Percentiles rank a stretch among this genome's conserved stretches.
Conservation (phyloP, 2,113 vertebrate species). For the Ceyx cyanopectus region DNA sequence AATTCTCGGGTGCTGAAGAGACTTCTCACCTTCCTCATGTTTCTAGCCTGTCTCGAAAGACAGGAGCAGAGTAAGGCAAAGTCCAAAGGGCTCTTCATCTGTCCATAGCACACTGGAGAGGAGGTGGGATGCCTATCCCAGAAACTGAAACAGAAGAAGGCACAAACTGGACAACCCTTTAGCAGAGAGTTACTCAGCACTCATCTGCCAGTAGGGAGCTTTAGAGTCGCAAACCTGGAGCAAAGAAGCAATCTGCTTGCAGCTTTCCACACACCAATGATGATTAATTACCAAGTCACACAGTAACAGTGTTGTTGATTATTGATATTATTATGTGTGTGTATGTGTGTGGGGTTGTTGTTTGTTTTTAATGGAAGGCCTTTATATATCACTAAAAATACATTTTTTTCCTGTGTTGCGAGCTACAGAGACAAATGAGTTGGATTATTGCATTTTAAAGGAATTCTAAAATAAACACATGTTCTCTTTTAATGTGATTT, state of each 20-base stretch:
- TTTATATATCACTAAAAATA: not conserved
- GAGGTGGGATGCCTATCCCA: not conserved
- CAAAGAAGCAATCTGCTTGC: not conserved
- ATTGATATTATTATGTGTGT: not conserved
- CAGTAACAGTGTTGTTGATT: not conserved
- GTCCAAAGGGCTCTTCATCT: too few relatives aligned
- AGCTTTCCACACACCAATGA: not conserved
- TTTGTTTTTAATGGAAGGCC: not conserved
- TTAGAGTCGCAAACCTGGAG: rapidly evolving
- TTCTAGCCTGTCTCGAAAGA: not conserved
- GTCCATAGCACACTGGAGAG: rapidly evolving
- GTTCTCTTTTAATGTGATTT: rapidly evolving
- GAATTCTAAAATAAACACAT: not conserved
- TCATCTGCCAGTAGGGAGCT: not conserved
- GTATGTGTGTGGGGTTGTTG: too few relatives aligned
- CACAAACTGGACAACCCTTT: rapidly evolving
- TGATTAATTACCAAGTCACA: rapidly evolving
- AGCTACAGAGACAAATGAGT: not conserved
- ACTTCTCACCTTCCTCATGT: not conserved
- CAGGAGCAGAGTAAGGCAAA: not conserved
- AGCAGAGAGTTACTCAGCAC: not conserved
- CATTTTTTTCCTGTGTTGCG: not conserved
- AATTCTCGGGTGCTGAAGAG: not conserved
- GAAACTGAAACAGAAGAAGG: not conserved
- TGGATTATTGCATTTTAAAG: not conserved